Base-by-base conservation (phyloP, 2,888 invertebrate species). In the Leucophora obtusa region DNA sequence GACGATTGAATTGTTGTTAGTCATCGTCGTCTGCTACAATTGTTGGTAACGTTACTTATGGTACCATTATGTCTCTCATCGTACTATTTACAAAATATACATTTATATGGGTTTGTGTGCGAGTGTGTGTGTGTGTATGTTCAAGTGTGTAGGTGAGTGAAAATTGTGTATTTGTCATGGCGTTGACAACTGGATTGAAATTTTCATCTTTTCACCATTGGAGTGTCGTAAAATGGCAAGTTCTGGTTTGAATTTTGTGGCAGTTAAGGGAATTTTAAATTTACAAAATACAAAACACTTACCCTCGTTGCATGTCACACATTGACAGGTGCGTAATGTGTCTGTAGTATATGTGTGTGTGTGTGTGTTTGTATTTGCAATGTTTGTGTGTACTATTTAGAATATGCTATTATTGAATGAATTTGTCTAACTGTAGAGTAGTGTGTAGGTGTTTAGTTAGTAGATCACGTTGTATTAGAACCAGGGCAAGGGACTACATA, bases 241-340 rank as follows among this genome's bases (percentile, higher is more conserved):
- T 70, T 77, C 65, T 81, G 81, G 73, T 81, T 81, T 69, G 81
- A 81, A 81, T 77, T 76, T 81, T 81, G 81, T 77, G 81, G 81
- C 81, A 81, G 80, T 81, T 77, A 77, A 77, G 81, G 77, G 81
- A 81, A 81, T 81, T 81, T 74, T 66, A 60, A 81, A 81, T 73
- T 77, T 73, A 73, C 65, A 76, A 76, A 76, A 74, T 70, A 69
- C 72, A 70, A 81, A 81, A 81, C 77, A 73, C 69, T 77, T 66
- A 81, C 77, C 77, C 81, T 81, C 69, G 77, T 81, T 77, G 81
- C 72, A 77, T 81, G 81, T 81, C 81, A 81, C 63, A 73, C 54
- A 77, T 77, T 81, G 81, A 81, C 81, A 77, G 81, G 81, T 81
- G 81, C 77, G 81, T 81, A 81, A 73, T 74, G 81, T 70, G 28